A percentile compares a stretch with the other conserved stretches of the same genome.
These are phyloP conservation scores for Blastomussa wellsi DNA, from an alignment of 92 coral and sea anemone species.

Conservation along the genomic window DNA sequence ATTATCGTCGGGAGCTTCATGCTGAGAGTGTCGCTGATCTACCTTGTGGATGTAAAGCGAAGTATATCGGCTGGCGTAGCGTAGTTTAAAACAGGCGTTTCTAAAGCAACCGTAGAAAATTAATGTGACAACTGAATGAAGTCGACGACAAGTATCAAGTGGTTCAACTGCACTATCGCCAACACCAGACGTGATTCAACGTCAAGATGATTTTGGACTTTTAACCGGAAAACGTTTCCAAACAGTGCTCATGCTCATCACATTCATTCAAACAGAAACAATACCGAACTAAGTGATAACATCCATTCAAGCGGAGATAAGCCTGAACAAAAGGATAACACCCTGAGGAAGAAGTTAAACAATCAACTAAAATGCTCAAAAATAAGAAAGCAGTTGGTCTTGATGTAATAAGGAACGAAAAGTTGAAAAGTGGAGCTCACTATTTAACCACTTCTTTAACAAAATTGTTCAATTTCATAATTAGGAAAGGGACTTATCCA, in stretches of 20 bases:
- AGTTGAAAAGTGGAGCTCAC: not conserved
- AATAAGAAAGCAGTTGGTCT: not conserved
- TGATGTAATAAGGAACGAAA: not conserved
- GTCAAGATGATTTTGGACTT: no score
- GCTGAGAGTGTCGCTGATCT: not conserved
- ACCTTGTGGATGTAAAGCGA: not conserved
- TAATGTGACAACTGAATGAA: no score
- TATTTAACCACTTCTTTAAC: not conserved
- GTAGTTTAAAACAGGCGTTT: not conserved
- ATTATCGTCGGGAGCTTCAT: constrained; percentile 22
- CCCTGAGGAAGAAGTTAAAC: constrained; percentile 27
- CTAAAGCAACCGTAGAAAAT: no score
- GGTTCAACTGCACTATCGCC: no score
- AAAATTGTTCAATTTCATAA: not conserved
- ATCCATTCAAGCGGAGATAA: no score
- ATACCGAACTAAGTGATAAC: no score
- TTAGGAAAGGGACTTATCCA: not conserved
- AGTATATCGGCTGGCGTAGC: not conserved
- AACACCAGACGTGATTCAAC: no score
- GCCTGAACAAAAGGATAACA: no score
- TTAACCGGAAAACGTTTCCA: no score
- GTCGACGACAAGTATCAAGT: no score
- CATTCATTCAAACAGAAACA: no score
- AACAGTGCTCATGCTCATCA: no score
- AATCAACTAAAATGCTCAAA: not conserved